phyloP scores from a whole-genome alignment of 1,140 invertebrate species.

The Holotrichia oblita region DNA sequence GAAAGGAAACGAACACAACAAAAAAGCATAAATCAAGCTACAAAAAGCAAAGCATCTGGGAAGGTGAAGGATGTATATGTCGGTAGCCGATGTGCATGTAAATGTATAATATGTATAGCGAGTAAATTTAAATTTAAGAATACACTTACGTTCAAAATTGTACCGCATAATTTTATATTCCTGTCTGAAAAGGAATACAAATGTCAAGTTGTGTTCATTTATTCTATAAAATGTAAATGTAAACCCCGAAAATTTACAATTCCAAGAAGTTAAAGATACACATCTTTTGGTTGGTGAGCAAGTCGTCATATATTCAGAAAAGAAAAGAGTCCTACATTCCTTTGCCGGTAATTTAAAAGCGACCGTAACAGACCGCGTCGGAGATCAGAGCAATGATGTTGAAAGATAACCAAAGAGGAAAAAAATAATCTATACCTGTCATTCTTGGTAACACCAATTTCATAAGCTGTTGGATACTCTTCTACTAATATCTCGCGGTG shows the following conservation, averaged over 20 bases:
- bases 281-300: constrained; percentile 46
- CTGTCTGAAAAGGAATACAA: constrained; percentile 44
- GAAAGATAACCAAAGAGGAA: constrained; percentile 26
- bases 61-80: neutral
- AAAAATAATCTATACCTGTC: constrained; percentile 31
- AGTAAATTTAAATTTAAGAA: constrained; percentile 33
- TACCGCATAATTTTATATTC: constrained; percentile 38
- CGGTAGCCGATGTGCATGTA: neutral
- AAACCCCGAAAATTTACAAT: constrained; percentile 53
- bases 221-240: constrained; percentile 53
- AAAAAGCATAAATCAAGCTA: neutral
- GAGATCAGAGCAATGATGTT: constrained; percentile 25
- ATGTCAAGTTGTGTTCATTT: constrained; percentile 48
- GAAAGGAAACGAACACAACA: neutral
- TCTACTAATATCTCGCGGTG: neutral
- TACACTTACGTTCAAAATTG: constrained; percentile 35
- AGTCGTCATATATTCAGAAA: constrained; percentile 50
- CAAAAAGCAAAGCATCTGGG: neutral
- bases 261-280: constrained; percentile 55
- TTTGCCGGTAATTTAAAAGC: constrained; percentile 49
- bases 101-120: constrained; percentile 12
- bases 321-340: constrained; percentile 46
- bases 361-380: constrained; percentile 43
- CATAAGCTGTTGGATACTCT: neutral
- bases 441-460: constrained; percentile 20